A percentile compares a stretch with the other conserved stretches of the same genome.
phyloP scores from a whole-genome alignment of 2,113 vertebrate species.

The Brachyhypopomus occidentalis region DNA sequence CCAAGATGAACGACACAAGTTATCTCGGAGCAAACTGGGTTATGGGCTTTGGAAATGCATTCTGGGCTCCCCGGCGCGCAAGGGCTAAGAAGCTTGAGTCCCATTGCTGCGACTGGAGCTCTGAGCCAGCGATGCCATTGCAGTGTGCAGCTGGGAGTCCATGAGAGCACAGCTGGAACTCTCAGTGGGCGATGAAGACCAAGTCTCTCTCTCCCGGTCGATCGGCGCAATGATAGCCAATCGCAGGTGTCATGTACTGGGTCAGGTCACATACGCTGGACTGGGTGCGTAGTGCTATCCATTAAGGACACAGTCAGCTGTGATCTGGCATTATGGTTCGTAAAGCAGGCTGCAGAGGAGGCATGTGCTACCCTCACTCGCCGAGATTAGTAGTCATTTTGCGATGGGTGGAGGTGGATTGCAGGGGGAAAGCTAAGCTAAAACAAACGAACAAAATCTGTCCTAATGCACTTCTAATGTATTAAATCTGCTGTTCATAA shows the following conservation, averaged over 20 bases:
- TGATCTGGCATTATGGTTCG: neutral
- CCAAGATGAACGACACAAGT: conserved; percentile 17
- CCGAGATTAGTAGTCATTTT: neutral
- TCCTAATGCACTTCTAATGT: neutral
- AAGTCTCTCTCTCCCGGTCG: neutral
- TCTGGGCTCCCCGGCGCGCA: neutral
- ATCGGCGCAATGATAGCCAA: neutral
- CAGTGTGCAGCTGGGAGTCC: neutral
- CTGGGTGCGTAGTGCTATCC: neutral
- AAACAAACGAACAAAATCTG: neutral
- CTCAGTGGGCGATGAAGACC: neutral
- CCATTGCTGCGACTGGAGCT: neutral
- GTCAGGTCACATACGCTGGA: neutral
- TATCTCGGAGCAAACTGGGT: conserved; percentile 9
- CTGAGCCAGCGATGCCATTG: neutral
- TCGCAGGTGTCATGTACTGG: neutral
- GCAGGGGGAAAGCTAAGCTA: neutral
- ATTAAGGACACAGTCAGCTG: neutral
- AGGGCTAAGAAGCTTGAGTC: neutral
- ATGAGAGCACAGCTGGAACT: neutral
- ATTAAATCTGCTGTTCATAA: neutral
- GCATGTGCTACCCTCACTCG: neutral
- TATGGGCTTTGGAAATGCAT: conserved; percentile 11
- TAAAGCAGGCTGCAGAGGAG: neutral
- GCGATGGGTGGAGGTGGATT: neutral